Conservation (phyloP, 2,113 vertebrate genomes). For the Numenius arquata region DNA sequence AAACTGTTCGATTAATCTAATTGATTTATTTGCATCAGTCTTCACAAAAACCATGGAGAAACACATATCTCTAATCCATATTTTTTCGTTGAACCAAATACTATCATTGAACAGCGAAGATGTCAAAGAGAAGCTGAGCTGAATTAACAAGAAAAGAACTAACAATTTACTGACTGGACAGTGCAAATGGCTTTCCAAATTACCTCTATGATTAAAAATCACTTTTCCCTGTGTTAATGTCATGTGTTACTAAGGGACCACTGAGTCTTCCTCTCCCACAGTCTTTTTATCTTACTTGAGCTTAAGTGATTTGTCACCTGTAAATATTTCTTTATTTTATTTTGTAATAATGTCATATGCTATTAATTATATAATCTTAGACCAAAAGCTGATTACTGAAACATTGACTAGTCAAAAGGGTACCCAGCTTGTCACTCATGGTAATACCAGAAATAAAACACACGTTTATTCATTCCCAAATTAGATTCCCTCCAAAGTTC, state of each 20-base stretch:
- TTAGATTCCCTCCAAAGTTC: neutral
- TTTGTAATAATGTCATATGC: neutral
- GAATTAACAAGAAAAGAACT: neutral
- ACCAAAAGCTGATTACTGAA: neutral
- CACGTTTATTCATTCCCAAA: neutral
- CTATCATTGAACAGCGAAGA: neutral
- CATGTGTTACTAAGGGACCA: neutral
- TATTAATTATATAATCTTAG: neutral
- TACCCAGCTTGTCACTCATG: neutral
- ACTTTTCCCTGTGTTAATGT: neutral
- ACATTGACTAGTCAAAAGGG: neutral
- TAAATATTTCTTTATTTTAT: neutral
- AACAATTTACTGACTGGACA: neutral
- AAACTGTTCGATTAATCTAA: neutral
- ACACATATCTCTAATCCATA: rapidly evolving
- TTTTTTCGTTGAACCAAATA: neutral
- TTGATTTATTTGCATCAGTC: neutral
- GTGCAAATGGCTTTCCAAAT: neutral
- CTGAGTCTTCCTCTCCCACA: neutral
- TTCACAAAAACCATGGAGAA: neutral
- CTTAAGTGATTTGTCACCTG: neutral
- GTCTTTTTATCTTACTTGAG: neutral
- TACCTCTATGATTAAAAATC: neutral
- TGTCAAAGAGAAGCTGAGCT: neutral
- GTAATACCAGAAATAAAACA: neutral